Conservation (phyloP, 2,888 invertebrate species). For the Dolichomitus sp. region DNA sequence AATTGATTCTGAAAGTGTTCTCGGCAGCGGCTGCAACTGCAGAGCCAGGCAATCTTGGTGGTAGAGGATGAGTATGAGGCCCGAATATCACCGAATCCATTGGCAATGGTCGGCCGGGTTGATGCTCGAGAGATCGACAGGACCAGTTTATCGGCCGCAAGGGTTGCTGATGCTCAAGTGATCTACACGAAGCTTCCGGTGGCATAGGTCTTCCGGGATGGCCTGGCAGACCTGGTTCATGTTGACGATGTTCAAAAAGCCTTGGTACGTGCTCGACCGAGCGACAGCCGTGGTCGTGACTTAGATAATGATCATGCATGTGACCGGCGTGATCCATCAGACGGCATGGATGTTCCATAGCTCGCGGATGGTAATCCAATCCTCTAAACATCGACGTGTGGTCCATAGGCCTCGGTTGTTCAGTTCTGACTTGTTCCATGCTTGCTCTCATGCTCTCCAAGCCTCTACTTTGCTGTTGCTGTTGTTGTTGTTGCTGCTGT, state of each 20-base stretch:
- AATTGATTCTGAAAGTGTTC: slow-evolving; percentile 88
- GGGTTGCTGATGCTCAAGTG: slow-evolving; percentile 75
- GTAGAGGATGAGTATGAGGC: slow-evolving; percentile 87
- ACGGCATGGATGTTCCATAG: slow-evolving; percentile 83
- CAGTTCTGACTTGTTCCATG: slow-evolving; percentile 72
- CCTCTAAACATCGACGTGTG: slow-evolving; percentile 63
- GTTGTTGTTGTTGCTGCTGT: slow-evolving; percentile 36
- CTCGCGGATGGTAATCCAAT: slow-evolving; percentile 79
- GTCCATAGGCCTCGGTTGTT: slow-evolving; percentile 71
- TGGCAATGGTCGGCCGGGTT: slow-evolving; percentile 86
- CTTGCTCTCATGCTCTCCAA: slow-evolving; percentile 78
- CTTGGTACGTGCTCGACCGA: slow-evolving; percentile 83
- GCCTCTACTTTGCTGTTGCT: slow-evolving; percentile 78
- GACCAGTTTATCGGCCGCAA: slow-evolving; percentile 79
- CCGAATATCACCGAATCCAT: slow-evolving; percentile 87
- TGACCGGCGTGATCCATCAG: slow-evolving; percentile 81
- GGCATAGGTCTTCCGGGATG: slow-evolving; percentile 72
- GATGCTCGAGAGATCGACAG: slow-evolving; percentile 84
- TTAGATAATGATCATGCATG: slow-evolving; percentile 81
- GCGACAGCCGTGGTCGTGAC: slow-evolving; percentile 82
- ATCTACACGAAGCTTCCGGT: slow-evolving; percentile 73
- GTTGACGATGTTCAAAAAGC: slow-evolving; percentile 80
- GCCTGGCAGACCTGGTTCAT: slow-evolving; percentile 70
- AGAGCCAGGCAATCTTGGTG: slow-evolving; percentile 86
- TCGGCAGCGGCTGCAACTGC: slow-evolving; percentile 81